Evolutionary conservation across 2,797 vertebrate genomes (phyloP), one percentile per base, ranked within the genome.

Genomic region (Phrynocephalus forsythii): DNA sequence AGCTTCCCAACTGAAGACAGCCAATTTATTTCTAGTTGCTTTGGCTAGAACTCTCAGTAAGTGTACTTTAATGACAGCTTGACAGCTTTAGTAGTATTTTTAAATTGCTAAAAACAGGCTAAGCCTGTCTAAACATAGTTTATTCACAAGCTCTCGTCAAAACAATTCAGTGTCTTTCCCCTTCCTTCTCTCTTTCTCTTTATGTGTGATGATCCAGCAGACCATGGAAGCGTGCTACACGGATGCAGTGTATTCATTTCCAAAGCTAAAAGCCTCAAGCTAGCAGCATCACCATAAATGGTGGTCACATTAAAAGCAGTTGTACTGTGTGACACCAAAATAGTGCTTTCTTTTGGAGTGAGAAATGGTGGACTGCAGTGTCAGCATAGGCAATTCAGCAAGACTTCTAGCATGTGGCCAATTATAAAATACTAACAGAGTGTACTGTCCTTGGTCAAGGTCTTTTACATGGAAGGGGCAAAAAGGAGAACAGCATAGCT

Each of bases 121-220:
- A 87, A 73, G 82, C 90, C 89, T 94, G 89, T 94, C 91, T 94
- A 94, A 96, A 93, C 89, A 91, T 79, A 94, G 0, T 11, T 84
- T 92, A 88, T 94, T 96, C 90, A 92, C 91, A 72, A 92, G 63
- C 60, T 91, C 88, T 93, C 1, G 0, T 94, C 92, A 95, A 95
- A 96, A 87, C 73, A 95, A 91, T 95, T 95, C 91, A 18, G 92
- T 68, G 85, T 92, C 94, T 95, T 93, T 30, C 22, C 9, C 60
- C 18, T 60, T 22, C 18, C 24, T 13, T 63, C 48, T 87, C 69
- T 87, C 44, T 77, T 28, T 79, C 76, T 63, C 52, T 63, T 69
- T n/a, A 82, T 33, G 44, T 75, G 73, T 85, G 91, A 94, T 1
- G n/a, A 84, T 87, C 91, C 77, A 92, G 87, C 86, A 88, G 91